A percentile compares a stretch with the other conserved stretches of the same genome.
phyloP scores from a whole-genome alignment of 1,140 invertebrate genomes.

The Leptinotarsa undecemlineata region DNA sequence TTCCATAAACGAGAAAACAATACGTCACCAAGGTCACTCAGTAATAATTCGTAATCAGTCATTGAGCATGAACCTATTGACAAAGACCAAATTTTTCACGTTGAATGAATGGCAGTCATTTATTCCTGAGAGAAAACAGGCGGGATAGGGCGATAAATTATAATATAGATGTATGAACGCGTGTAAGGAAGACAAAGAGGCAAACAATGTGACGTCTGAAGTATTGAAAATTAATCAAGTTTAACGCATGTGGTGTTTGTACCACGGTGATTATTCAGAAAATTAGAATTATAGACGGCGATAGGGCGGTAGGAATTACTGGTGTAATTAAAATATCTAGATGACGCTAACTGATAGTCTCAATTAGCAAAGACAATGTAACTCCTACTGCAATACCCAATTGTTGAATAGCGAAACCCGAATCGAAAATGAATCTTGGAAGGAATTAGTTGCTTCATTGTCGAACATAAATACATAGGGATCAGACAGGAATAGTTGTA shows the following conservation, averaged over 20 bases:
- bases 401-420: conserved; percentile 23
- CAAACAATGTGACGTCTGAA: conserved; percentile 12
- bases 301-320: conserved; percentile 35
- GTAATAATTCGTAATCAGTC: neutral
- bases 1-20: too few species aligned
- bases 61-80: neutral
- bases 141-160: conserved; percentile 18
- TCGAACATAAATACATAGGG: neutral
- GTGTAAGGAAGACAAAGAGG: neutral
- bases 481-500: too few species aligned
- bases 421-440: neutral
- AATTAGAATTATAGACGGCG: conserved; percentile 37
- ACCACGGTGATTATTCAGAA: conserved; percentile 28
- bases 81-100: conserved; percentile 3
- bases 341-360: conserved; percentile 42
- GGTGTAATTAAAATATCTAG: conserved; percentile 40
- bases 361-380: conserved; percentile 44
- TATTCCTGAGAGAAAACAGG: conserved; percentile 1
- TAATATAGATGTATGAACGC: conserved; percentile 21
- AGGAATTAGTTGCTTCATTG: neutral
- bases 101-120: conserved; percentile 11
- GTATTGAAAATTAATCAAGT: conserved; percentile 24
- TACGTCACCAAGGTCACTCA: neutral
- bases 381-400: conserved; percentile 37
- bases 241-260: conserved; percentile 21